phyloP scores from a whole-genome alignment of 2,797 vertebrate genomes.

The Eospalax fontanierii region DNA sequence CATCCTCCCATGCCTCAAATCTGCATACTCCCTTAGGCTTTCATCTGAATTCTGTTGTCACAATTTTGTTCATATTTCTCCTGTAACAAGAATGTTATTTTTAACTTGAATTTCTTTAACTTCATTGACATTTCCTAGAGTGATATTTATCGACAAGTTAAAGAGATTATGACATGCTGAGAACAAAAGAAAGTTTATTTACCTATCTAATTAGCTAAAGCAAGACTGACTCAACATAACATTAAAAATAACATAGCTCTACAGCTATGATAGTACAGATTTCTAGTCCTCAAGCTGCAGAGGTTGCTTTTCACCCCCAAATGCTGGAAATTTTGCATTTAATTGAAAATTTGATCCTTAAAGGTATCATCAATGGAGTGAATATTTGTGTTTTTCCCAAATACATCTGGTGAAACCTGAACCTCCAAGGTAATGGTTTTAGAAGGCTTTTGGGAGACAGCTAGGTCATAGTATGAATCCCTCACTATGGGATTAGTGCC shows the following conservation, averaged over 20 bases:
- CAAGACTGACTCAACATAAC: conserved; percentile 1
- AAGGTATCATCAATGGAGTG: background rate
- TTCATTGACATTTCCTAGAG: conserved; percentile 36
- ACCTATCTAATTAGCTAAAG: conserved; percentile 55
- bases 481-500: background rate
- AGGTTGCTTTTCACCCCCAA: conserved; percentile 51
- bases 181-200: conserved; percentile 47
- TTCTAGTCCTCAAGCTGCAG: background rate
- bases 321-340: background rate
- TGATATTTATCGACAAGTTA: conserved; percentile 58
- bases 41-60: conserved; percentile 11
- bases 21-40: background rate
- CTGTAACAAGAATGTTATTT: background rate
- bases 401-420: background rate
- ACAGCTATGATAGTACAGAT: background rate
- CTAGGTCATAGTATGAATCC: background rate
- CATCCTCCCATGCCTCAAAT: background rate
- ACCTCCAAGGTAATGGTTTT: background rate
- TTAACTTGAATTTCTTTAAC: conserved; percentile 31
- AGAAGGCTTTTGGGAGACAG: background rate
- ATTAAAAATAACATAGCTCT: no score
- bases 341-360: conserved; percentile 12
- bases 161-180: conserved; percentile 43
- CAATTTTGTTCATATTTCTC: conserved; percentile 61
- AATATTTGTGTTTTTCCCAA: background rate